These are phyloP conservation scores for Piezodorus guildinii DNA, from an alignment of 1,140 invertebrate species.

Conservation along the genomic window DNA sequence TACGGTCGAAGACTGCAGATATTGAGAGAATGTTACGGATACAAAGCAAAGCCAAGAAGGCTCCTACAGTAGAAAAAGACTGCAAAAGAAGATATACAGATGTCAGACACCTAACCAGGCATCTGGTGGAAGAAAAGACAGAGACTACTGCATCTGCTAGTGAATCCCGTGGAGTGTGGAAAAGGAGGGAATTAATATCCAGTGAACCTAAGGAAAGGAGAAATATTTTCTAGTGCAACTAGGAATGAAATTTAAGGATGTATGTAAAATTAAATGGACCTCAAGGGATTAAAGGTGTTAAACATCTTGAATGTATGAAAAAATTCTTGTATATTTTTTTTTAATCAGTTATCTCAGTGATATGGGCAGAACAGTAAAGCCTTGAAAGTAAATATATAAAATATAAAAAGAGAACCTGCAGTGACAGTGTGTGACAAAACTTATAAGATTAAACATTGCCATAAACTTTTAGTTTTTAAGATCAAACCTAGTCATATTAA, in stretches of 20 bases:
- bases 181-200: slow-evolving; percentile 66
- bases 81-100: slow-evolving; percentile 48
- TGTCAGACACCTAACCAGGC: slow-evolving; percentile 46
- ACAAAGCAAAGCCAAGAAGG: slow-evolving; percentile 22
- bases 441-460: slow-evolving; percentile 2
- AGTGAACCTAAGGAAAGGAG: slow-evolving; percentile 45
- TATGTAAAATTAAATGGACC: no score
- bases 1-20: slow-evolving; percentile 53
- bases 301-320: no score
- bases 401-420: no score
- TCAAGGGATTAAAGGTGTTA: no score
- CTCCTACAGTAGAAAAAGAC: slow-evolving; percentile 45
- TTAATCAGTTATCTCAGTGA: no score
- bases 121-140: slow-evolving; percentile 37
- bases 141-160: slow-evolving; percentile 18
- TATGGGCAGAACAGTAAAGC: no score
- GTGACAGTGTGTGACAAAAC: neutral
- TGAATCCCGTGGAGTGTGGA: slow-evolving; percentile 45
- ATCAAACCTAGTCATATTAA: slow-evolving; percentile 1
- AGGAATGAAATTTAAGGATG: neutral
- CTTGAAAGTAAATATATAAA: no score
- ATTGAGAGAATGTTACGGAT: slow-evolving; percentile 48
- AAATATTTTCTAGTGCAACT: neutral
- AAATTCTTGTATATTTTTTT: no score
- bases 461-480: slow-evolving; percentile 4